These are phyloP conservation scores for Ceuthmochares aereus DNA, from an alignment of 2,113 vertebrate genomes.

Conservation along the genomic window DNA sequence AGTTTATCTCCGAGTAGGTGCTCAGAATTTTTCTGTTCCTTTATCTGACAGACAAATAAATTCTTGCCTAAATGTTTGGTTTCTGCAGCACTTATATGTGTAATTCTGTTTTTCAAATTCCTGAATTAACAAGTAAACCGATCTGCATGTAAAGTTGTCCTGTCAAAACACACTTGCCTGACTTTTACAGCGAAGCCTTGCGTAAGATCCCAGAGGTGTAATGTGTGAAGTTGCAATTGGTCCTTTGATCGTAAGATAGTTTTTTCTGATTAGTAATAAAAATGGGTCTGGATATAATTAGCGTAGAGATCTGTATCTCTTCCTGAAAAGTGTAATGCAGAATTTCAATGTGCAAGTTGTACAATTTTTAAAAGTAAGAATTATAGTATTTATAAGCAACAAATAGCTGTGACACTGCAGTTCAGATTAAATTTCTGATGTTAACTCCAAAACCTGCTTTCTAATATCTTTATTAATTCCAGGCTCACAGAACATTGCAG, in stretches of 20 bases:
- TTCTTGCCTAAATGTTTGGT: background rate
- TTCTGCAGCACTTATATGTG: background rate
- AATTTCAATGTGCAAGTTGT: background rate
- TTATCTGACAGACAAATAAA: background rate
- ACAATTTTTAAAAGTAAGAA: background rate
- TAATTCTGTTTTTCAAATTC: background rate
- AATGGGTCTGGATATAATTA: background rate
- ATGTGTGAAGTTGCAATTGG: background rate
- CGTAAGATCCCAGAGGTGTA: background rate
- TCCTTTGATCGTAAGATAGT: background rate
- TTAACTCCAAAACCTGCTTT: background rate
- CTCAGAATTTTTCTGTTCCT: background rate
- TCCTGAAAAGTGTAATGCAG: background rate
- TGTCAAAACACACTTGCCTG: background rate
- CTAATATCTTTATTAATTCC: background rate
- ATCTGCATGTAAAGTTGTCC: background rate
- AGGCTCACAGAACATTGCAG: conserved; percentile 90
- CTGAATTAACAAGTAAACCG: background rate
- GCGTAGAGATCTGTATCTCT: background rate
- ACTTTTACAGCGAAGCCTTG: background rate
- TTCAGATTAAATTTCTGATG: background rate
- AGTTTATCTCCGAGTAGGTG: background rate
- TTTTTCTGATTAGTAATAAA: background rate
- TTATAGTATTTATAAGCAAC: background rate
- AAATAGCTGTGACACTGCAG: background rate